A percentile compares a stretch with the other conserved stretches of the same genome.
Conservation (phyloP, 1,140 invertebrate species). For the Tetramorium simillimum region DNA sequence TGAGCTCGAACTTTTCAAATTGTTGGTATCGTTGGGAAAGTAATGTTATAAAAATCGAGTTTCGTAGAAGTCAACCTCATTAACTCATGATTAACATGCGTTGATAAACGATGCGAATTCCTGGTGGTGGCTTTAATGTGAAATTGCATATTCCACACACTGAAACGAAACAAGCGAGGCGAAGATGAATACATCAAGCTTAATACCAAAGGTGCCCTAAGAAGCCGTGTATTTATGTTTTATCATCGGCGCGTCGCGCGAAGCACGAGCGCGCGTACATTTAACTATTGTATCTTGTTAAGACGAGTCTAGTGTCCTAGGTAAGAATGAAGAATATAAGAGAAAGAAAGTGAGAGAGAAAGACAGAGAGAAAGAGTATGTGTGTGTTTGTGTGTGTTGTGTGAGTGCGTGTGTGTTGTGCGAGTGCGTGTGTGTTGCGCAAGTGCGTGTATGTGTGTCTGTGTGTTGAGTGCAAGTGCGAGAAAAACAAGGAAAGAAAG, state of each 20-base stretch:
- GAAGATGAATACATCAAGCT: constrained; percentile 82
- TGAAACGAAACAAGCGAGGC: constrained; percentile 64
- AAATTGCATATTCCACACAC: constrained; percentile 60
- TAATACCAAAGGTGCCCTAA: constrained; percentile 86
- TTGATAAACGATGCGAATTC: constrained; percentile 18
- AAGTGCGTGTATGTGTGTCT: background rate
- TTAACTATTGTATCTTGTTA: constrained; percentile 81
- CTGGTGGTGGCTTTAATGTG: constrained; percentile 43
- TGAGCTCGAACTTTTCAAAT: constrained; percentile 38
- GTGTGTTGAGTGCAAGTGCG: background rate
- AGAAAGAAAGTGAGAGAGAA: constrained; percentile 27
- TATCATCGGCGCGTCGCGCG: constrained; percentile 81
- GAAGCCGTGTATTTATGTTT: constrained; percentile 85
- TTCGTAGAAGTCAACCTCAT: background rate
- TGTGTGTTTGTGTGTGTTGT: background rate
- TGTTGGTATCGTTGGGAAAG: background rate
- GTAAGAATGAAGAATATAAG: constrained; percentile 49
- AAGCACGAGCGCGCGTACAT: constrained; percentile 70
- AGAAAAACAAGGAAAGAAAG: constrained; percentile 13
- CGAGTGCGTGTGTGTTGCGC: background rate
- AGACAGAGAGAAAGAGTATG: background rate
- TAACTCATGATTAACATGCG: background rate
- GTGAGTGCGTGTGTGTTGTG: no score
- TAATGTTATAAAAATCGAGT: background rate
- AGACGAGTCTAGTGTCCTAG: constrained; percentile 79